Percentiles rank a stretch among this genome's conserved stretches.
Conservation (phyloP, 2,888 invertebrate genomes). For the Chouioia cunea region DNA sequence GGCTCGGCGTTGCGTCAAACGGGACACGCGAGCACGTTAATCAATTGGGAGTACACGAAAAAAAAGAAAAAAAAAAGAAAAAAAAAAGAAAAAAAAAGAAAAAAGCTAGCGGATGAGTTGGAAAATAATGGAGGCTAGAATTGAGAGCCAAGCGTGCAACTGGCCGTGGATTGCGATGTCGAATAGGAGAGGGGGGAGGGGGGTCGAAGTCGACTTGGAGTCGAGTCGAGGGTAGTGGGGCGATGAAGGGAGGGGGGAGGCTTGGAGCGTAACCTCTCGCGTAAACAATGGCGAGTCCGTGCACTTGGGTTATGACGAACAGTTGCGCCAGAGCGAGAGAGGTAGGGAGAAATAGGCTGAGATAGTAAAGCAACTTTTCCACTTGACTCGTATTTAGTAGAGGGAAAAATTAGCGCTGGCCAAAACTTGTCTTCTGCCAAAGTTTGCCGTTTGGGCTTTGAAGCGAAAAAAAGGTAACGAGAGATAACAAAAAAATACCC, state of each 20-base stretch:
- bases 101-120: no score
- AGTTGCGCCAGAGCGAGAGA: slow-evolving; percentile 29
- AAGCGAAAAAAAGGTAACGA: background rate
- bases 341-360: slow-evolving; percentile 31
- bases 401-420: slow-evolving; percentile 29
- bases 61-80: no score
- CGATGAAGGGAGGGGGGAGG: slow-evolving; percentile 35
- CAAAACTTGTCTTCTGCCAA: no score
- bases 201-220: no score
- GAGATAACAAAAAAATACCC: background rate
- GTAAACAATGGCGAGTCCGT: slow-evolving; percentile 69
- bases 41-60: no score
- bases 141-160: no score
- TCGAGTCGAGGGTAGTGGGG: slow-evolving; percentile 36
- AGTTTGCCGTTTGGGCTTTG: slow-evolving; percentile 13
- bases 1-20: no score
- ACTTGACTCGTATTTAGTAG: slow-evolving; percentile 42
- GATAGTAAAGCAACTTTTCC: slow-evolving; percentile 43
- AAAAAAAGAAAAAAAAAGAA: no score
- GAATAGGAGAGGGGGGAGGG: no score
- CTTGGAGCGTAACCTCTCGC: slow-evolving; percentile 61
- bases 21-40: no score
- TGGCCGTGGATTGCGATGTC: no score
- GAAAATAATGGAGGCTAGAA: no score
- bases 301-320: slow-evolving; percentile 51